Base-by-base conservation (phyloP, 1,140 invertebrate genomes). In the Sarcophaga peregrina region DNA sequence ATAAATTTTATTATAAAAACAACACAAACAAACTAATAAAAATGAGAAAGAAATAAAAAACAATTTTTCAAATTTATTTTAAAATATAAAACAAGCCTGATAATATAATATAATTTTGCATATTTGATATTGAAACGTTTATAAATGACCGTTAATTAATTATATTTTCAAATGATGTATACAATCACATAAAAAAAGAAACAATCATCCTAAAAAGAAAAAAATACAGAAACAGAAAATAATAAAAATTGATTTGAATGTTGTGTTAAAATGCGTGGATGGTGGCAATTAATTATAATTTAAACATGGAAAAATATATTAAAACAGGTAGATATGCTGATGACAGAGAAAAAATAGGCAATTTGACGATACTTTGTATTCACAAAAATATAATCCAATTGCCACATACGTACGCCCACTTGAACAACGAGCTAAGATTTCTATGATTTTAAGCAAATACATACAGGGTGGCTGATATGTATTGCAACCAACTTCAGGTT, bases 141-240 rank as follows among this genome's bases (percentile, higher is more conserved):
- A 76, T 76, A 76, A 76, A 76, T 76, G 74, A 76, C 46, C 10
- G 74, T 76, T 76, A 76, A 76, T 76, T 76, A 76, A 76, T 76
- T 76, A 76, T 76, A 76, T 76, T 76, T 58, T 58, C 54, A 58
- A 58, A 58, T 58, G n/a, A 58, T n/a, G n/a, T 15, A 58, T 58
- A 58, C 54, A 58, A 58, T 58, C 54, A 58, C n/a, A n/a, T 37
- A 37, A 37, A 37, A 37, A 37, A 37, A 37, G 1, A 37, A 1
- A 37, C 25, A 37, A 37, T 37, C 25, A 37, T 37, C 25, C 25
- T 37, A 37, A 37, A 37, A 37, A 37, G 25, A 37, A 37, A 37
- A 37, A 37, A 37, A 37, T 2, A 37, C 25, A 37, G 25, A 37
- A 37, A 37, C 25, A 37, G 25, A 37, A 37, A 37, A 37, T 37